Base-by-base conservation (phyloP, 1,140 invertebrate species). In the Drosophila littoralis region DNA sequence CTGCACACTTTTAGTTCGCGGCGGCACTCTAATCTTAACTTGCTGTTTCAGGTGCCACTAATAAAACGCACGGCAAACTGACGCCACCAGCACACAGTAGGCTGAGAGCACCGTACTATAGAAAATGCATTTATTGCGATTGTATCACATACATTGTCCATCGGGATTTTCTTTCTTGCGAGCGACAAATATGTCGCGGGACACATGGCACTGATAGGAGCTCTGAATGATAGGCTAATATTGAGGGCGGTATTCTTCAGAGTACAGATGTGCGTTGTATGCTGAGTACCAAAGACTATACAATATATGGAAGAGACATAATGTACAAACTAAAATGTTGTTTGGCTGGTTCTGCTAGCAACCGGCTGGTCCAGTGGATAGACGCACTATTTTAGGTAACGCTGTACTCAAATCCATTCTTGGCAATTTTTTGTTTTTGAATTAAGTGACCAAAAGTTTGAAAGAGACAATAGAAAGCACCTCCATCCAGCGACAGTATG, bases 11-110 rank as follows among this genome's bases (percentile, higher is more conserved):
- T 81, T 58, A 59, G 68, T 63, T 64, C 38, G 52, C 63, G 70
- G 40, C 74, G 51, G 65, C 48, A 51, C 61, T 81, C 77, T 81
- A 81, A 85, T 85, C 82, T 81, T 60, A 78, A 77, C 82, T 71
- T 60, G 75, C 57, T 82, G 75, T 82, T 82, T 70, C 65, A 82
- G 79, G 81, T 82, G 79, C 79, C 79, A 82, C 77, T 81, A 85
- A 85, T 85, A 78, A 85, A 85, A 81, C 75, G 81, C 65, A 70
- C 55, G 54, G 79, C 81, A 77, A 61, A 45, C 64, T 72, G 76
- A 83, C 76, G 46, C 61, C 40, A 43, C 57, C 79, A 70, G 12
- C 7, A 60, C 5, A n/a, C 38, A 42, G 13, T 13, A 10, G 12
- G 42, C 40, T 13, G 35, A 52, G 55, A 51, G 55, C 58, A 65